Conservation (phyloP, 2,797 vertebrate species). For the Sphenopsis melanotis region DNA sequence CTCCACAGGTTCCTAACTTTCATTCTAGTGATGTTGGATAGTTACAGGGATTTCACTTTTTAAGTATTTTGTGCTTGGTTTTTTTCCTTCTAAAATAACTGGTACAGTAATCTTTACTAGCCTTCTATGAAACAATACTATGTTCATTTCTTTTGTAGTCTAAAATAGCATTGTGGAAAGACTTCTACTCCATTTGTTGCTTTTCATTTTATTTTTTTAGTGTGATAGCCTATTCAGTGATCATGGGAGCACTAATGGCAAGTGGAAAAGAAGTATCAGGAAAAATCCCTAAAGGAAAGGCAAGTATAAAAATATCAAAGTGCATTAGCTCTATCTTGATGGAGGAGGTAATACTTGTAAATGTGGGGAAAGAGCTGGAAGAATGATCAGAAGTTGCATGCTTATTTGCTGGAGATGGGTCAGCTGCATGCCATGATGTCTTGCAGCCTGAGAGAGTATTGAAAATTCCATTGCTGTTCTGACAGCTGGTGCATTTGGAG, state of each 20-base stretch:
- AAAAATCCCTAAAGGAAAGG: slow-evolving; percentile 96
- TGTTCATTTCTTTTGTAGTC: not conserved
- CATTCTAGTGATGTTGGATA: not conserved
- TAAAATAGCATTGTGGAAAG: not conserved
- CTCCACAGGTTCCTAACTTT: not conserved
- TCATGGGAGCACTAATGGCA: slow-evolving; percentile 96
- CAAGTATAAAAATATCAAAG: slow-evolving; percentile 36
- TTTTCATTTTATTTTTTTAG: slow-evolving; percentile 65
- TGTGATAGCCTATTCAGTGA: slow-evolving; percentile 93
- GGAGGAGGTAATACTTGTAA: not conserved
- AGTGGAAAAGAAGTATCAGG: slow-evolving; percentile 94
- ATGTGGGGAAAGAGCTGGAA: not conserved
- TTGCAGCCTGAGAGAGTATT: not conserved
- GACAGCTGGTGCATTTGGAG: not conserved
- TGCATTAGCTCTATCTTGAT: not conserved
- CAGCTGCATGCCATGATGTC: not conserved
- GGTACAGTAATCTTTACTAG: not conserved
- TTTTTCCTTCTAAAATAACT: not conserved
- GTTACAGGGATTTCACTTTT: not conserved
- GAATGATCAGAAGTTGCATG: not conserved
- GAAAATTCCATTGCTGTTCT: not conserved
- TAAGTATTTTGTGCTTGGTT: not conserved
- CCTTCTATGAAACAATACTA: not conserved
- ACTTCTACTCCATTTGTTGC: not conserved
- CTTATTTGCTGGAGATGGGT: not conserved